These are phyloP conservation scores for Holacanthus passer DNA, from an alignment of 2,113 vertebrate species.

Conservation along the genomic window DNA sequence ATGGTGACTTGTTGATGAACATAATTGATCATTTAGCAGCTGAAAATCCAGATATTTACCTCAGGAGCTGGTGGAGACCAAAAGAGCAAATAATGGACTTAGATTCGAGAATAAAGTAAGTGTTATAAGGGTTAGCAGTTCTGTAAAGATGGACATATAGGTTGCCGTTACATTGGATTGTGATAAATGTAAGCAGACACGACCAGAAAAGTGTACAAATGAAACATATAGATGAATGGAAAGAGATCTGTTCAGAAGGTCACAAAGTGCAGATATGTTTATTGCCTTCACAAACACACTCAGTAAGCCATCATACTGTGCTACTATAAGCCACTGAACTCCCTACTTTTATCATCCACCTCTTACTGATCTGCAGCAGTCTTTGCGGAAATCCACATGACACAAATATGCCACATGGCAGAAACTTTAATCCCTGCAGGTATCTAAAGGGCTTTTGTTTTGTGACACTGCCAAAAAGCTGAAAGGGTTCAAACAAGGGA, in stretches of 20 bases:
- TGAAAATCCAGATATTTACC: background rate
- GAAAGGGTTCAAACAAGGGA: conserved; percentile 60
- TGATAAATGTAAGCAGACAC: background rate
- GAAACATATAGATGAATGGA: background rate
- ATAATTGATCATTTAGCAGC: background rate
- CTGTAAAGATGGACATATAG: no score
- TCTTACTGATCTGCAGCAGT: conserved; percentile 41
- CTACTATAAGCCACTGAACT: conserved; percentile 6
- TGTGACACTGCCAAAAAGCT: conserved; percentile 59
- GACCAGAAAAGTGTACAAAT: background rate
- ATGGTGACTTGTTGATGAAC: background rate
- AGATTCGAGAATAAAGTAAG: no score
- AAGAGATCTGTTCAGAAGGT: background rate
- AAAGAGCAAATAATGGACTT: background rate
- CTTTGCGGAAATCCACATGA: conserved; percentile 43
- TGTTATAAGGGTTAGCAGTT: background rate
- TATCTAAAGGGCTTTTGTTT: conserved; percentile 53
- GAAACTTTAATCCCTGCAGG: conserved; percentile 60
- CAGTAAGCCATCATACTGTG: conserved; percentile 3
- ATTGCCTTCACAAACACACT: conserved; percentile 1
- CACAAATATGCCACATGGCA: conserved; percentile 52
- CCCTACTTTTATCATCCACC: conserved; percentile 18
- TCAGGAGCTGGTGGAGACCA: background rate
- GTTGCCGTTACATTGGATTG: background rate
- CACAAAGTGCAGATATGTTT: background rate